Evolutionary conservation across 2,797 vertebrate genomes (phyloP).

Genomic region (Dryobates pubescens): DNA sequence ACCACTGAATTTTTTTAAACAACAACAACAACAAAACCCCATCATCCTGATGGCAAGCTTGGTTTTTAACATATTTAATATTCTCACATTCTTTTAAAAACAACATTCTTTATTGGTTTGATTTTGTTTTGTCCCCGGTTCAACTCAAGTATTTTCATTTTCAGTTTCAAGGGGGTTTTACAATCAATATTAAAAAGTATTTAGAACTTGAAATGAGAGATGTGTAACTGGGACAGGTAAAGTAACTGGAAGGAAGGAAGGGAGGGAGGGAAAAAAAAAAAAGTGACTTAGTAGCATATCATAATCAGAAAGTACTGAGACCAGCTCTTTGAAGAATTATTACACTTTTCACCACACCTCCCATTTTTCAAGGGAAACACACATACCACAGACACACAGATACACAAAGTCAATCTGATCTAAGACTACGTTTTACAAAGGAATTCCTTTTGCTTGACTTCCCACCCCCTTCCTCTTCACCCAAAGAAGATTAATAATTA

Average conservation of each 20-base stretch:
- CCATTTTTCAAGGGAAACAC: conserved; percentile 75
- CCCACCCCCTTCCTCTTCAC: conserved; percentile 57
- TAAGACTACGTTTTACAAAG: conserved; percentile 79
- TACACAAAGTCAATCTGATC: conserved; percentile 74
- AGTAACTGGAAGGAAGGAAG: neutral
- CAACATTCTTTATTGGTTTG: conserved; percentile 69
- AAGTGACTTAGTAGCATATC: conserved; percentile 55
- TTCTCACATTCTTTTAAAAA: conserved; percentile 75
- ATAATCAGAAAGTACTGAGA: conserved; percentile 80
- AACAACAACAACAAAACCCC: neutral
- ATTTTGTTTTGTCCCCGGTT: conserved; percentile 44
- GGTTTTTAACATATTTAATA: conserved; percentile 58
- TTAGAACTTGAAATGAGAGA: conserved; percentile 59
- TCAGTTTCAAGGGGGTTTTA: conserved; percentile 56
- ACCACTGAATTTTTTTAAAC: conserved; percentile 39
- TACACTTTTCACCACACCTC: conserved; percentile 77
- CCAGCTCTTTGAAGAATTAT: conserved; percentile 83
- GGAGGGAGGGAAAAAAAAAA: neutral
- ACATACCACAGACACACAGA: conserved; percentile 76
- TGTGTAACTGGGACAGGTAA: conserved; percentile 64
- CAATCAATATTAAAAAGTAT: conserved; percentile 64
- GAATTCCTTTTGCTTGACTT: conserved; percentile 67
- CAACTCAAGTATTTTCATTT: conserved; percentile 60
- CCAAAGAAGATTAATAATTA: conserved; percentile 50
- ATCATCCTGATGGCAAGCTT: conserved; percentile 49